These are phyloP conservation scores for Rotaria socialis DNA, from an alignment of 2,888 invertebrate species.

Conservation along the genomic window DNA sequence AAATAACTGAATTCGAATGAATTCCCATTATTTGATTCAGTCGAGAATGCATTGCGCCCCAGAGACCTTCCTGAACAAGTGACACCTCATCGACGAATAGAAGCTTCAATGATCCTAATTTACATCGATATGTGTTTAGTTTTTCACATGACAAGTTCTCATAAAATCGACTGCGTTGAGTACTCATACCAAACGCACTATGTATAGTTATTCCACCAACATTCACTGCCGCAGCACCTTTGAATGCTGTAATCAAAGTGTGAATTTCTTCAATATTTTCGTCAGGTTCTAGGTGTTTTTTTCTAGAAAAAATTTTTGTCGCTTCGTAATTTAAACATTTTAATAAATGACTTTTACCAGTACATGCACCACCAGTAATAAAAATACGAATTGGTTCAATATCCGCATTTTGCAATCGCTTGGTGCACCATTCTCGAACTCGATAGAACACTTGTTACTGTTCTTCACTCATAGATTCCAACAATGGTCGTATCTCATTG, in stretches of 20 bases:
- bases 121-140: neutral
- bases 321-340: conserved; percentile 46
- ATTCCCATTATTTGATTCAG: conserved; percentile 46
- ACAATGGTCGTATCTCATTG: neutral
- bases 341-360: conserved; percentile 45
- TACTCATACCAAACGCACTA: neutral
- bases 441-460: conserved; percentile 45
- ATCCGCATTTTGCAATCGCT: neutral
- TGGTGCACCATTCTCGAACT: conserved; percentile 45
- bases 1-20: neutral
- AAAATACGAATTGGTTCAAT: conserved; percentile 43
- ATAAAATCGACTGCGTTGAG: neutral
- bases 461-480: conserved; percentile 38
- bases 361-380: conserved; percentile 44
- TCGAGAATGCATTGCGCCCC: conserved; percentile 43
- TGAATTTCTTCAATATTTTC: conserved; percentile 26
- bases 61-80: conserved; percentile 42
- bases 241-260: neutral
- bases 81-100: conserved; percentile 49
- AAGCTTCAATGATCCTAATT: neutral
- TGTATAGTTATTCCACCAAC: neutral
- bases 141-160: neutral
- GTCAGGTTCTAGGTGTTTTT: neutral
- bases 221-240: neutral
- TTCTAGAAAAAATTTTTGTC: conserved; percentile 38